Percentiles rank a stretch among this genome's conserved stretches.
phyloP scores from a whole-genome alignment of 2,797 vertebrate species.

The Ciconia nigra region DNA sequence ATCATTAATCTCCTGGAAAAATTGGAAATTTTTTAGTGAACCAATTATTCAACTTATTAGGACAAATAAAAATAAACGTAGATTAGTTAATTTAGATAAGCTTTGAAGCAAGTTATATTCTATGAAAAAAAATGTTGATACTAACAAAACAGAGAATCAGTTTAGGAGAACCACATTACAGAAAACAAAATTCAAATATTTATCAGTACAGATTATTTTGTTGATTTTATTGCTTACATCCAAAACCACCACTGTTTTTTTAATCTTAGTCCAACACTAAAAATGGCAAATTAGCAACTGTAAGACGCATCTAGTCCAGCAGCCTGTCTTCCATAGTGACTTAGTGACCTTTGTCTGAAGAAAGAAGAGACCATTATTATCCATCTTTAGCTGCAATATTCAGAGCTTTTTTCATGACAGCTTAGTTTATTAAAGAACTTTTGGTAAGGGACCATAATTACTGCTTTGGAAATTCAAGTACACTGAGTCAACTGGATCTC shows the following conservation, averaged over 20 bases:
- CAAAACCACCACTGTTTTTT: background rate
- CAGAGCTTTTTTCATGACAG: background rate
- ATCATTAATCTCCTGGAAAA: conserved; percentile 15
- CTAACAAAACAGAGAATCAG: background rate
- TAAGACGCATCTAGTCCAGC: background rate
- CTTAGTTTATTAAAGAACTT: background rate
- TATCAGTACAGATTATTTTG: background rate
- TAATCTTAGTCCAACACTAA: background rate
- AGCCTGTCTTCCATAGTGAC: background rate
- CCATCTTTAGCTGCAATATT: background rate
- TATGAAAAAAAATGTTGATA: background rate
- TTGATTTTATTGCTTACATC: background rate
- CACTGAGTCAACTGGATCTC: background rate
- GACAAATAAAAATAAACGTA: background rate
- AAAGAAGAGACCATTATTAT: background rate
- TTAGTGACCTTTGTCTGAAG: background rate
- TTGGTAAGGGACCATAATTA: background rate
- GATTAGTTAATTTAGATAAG: background rate
- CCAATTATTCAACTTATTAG: background rate
- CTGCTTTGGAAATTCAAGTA: background rate
- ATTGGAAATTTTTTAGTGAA: background rate
- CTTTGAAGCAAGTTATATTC: background rate
- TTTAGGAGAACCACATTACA: background rate
- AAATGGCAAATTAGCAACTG: background rate
- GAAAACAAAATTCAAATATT: background rate